A percentile compares a stretch with the other conserved stretches of the same genome.
phyloP scores from a whole-genome alignment of 2,888 invertebrate species.

The Laothoe populi region DNA sequence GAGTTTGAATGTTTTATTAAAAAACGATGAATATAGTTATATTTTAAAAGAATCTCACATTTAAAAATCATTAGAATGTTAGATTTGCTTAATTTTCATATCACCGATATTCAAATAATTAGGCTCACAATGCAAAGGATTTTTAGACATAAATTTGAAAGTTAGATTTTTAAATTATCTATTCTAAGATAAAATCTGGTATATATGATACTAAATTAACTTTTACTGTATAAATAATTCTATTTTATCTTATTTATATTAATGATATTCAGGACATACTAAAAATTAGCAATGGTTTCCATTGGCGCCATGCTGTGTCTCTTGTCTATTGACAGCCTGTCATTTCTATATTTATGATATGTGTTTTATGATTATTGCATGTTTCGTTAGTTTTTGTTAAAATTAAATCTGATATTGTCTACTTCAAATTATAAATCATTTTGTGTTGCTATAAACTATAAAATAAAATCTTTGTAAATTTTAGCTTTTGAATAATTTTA shows the following conservation, averaged over 20 bases:
- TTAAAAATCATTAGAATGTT: too few species aligned
- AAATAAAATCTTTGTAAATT: neutral
- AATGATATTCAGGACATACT: slow-evolving; percentile 17
- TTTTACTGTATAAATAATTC: slow-evolving; percentile 16
- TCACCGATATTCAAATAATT: too few species aligned
- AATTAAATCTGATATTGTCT: neutral
- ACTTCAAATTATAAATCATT: neutral
- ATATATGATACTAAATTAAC: neutral
- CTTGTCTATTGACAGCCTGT: slow-evolving; percentile 16
- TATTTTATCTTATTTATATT: slow-evolving; percentile 18
- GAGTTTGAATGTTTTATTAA: too few species aligned
- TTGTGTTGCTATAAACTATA: neutral
- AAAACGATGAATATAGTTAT: too few species aligned
- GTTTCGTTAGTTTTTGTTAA: slow-evolving; percentile 11
- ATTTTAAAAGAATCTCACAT: too few species aligned
- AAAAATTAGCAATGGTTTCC: slow-evolving; percentile 18
- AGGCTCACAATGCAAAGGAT: neutral
- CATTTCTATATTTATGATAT: slow-evolving; percentile 4
- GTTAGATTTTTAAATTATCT: neutral
- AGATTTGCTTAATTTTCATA: too few species aligned
- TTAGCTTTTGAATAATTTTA: neutral
- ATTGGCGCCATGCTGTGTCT: slow-evolving; percentile 9
- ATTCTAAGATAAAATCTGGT: neutral
- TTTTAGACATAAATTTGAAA: neutral
- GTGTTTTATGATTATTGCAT: slow-evolving; percentile 14